Evolutionary conservation across 2,888 invertebrate genomes (phyloP).

Genomic region (Leucania comma): DNA sequence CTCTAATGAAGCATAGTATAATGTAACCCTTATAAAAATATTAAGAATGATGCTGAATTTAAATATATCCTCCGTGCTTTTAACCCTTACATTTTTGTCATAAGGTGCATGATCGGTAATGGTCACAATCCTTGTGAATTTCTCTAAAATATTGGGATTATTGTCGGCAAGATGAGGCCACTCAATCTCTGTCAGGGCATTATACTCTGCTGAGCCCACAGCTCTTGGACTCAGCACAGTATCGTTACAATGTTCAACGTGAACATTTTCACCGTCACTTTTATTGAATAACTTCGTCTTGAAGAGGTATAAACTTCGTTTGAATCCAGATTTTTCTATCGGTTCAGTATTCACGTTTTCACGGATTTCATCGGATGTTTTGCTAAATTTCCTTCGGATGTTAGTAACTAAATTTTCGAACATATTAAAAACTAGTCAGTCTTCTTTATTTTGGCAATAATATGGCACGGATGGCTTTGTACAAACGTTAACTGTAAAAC

Average conservation of each 20-base stretch:
- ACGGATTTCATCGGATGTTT: slow-evolving; percentile 76
- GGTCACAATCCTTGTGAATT: slow-evolving; percentile 86
- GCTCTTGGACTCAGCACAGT: slow-evolving; percentile 90
- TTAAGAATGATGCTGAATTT: not conserved
- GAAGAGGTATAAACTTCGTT: slow-evolving; percentile 80
- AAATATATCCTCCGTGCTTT: not conserved
- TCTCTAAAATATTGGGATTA: slow-evolving; percentile 86
- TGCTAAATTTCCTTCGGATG: slow-evolving; percentile 85
- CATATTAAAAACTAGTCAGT: slow-evolving; percentile 88
- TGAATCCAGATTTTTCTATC: slow-evolving; percentile 79
- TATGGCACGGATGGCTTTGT: slow-evolving; percentile 81
- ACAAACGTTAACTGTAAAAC: slow-evolving; percentile 67
- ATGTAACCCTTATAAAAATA: not conserved
- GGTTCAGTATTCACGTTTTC: slow-evolving; percentile 67
- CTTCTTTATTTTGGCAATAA: slow-evolving; percentile 82
- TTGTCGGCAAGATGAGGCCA: slow-evolving; percentile 90
- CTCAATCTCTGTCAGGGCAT: slow-evolving; percentile 86
- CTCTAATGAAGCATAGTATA: not conserved
- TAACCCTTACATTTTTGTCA: slow-evolving; percentile 75
- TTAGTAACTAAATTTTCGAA: slow-evolving; percentile 85
- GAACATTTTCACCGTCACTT: slow-evolving; percentile 69
- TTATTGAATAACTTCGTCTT: slow-evolving; percentile 79
- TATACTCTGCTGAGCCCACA: slow-evolving; percentile 83
- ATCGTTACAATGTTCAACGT: slow-evolving; percentile 79
- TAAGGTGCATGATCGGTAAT: slow-evolving; percentile 72